These are phyloP conservation scores for Varanus komodoensis DNA, from an alignment of 2,113 vertebrate genomes.

Conservation along the genomic window DNA sequence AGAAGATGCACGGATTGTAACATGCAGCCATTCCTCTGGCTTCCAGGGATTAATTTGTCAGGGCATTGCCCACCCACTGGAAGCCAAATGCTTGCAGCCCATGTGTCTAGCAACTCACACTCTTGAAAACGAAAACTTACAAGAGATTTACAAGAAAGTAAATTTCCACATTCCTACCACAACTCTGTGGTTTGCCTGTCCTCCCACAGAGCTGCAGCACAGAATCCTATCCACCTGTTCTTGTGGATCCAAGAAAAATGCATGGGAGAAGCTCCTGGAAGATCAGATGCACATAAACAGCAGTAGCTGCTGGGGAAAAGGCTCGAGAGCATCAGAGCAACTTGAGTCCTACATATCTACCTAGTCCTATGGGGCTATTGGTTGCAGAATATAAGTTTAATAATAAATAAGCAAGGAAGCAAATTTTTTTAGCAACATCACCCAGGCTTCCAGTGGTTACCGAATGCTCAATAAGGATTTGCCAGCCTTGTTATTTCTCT, in stretches of 20 bases:
- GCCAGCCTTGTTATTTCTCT: background rate
- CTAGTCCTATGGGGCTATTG: background rate
- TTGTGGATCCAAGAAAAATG: background rate
- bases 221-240: background rate
- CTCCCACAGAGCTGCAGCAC: background rate
- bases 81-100: background rate
- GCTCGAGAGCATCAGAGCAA: background rate
- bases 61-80: background rate
- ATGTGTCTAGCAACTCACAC: background rate
- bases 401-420: too few relatives aligned
- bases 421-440: background rate
- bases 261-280: too few relatives aligned
- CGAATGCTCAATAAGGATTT: background rate
- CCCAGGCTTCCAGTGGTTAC: background rate
- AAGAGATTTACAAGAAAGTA: background rate
- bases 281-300: background rate
- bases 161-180: background rate
- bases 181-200: background rate
- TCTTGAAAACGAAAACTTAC: background rate
- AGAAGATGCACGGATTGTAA: background rate
- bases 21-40: background rate
- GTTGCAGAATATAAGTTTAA: too few relatives aligned
- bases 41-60: background rate
- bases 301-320: background rate
- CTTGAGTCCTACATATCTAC: background rate